phyloP scores from a whole-genome alignment of 2,113 vertebrate genomes.

The Gavia stellata region DNA sequence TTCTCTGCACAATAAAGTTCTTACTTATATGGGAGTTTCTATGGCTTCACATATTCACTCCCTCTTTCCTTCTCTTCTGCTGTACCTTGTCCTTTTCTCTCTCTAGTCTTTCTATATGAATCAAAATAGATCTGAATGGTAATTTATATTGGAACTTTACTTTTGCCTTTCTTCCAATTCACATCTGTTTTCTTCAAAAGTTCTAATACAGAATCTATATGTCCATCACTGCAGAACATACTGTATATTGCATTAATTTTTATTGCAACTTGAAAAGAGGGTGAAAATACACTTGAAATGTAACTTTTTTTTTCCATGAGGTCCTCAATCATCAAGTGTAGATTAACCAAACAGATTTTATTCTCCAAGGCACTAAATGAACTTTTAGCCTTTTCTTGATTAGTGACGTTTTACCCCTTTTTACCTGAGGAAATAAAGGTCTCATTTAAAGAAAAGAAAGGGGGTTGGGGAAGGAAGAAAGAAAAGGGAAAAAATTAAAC shows the following conservation, averaged over 20 bases:
- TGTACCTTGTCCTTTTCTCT: not conserved
- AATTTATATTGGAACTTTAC: not conserved
- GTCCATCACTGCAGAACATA: too few species aligned
- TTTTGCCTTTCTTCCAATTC: not conserved
- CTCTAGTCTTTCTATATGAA: not conserved
- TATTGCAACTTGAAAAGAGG: not conserved
- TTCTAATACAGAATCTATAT: not conserved
- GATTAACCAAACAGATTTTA: not conserved
- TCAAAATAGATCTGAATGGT: not conserved
- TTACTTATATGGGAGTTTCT: not conserved
- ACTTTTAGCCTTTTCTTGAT: not conserved
- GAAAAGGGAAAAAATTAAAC: not conserved
- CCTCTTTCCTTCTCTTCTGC: not conserved
- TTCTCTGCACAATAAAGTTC: not conserved
- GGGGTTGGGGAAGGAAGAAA: not conserved
- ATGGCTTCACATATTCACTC: not conserved
- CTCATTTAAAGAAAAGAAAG: not conserved
- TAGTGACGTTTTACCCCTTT: not conserved
- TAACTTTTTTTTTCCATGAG: not conserved
- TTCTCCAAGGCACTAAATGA: not conserved
- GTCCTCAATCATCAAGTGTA: not conserved
- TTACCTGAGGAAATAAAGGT: not conserved
- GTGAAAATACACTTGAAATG: not conserved
- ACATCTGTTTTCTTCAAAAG: not conserved
- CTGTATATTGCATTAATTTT: not conserved